Percentiles rank a stretch among this genome's conserved stretches.
Conservation (phyloP, 2,888 invertebrate species). For the Balanococcus diminutus region DNA sequence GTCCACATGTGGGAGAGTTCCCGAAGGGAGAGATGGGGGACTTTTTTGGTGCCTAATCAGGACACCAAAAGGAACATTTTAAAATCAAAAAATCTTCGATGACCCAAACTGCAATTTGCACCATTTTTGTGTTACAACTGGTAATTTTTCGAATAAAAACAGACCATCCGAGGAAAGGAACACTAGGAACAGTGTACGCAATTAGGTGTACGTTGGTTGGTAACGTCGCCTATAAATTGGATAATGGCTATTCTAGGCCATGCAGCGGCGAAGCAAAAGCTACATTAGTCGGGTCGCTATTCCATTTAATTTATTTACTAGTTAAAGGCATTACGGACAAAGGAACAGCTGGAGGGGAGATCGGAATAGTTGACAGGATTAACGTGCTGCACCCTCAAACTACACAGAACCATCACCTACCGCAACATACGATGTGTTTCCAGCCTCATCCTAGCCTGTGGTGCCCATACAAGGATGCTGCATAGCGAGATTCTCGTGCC, state of each 20-base stretch:
- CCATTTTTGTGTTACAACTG: too few species aligned
- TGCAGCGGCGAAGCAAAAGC: slow-evolving; percentile 38
- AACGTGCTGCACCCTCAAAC: slow-evolving; percentile 46
- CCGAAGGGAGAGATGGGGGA: too few species aligned
- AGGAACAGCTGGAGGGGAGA: slow-evolving; percentile 48
- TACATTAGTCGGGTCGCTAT: slow-evolving; percentile 32
- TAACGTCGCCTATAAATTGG: not conserved
- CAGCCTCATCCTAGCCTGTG: not conserved
- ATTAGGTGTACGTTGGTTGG: not conserved
- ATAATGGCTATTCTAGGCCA: slow-evolving; percentile 37
- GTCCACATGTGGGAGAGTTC: too few species aligned
- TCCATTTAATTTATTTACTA: slow-evolving; percentile 55
- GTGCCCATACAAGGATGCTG: not conserved
- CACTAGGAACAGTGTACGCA: not conserved
- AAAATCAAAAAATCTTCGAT: too few species aligned
- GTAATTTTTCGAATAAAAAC: not conserved
- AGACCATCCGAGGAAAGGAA: not conserved
- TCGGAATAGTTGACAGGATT: slow-evolving; percentile 53
- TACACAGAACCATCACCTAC: slow-evolving; percentile 50
- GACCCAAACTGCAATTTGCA: too few species aligned
- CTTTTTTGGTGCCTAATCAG: too few species aligned
- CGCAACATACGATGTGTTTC: slow-evolving; percentile 51
- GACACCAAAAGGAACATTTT: too few species aligned
- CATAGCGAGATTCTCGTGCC: not conserved
- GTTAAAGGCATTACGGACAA: slow-evolving; percentile 53